These are phyloP conservation scores for Oasisia sp. DNA, from an alignment of 2,888 invertebrate species.

Conservation along the genomic window DNA sequence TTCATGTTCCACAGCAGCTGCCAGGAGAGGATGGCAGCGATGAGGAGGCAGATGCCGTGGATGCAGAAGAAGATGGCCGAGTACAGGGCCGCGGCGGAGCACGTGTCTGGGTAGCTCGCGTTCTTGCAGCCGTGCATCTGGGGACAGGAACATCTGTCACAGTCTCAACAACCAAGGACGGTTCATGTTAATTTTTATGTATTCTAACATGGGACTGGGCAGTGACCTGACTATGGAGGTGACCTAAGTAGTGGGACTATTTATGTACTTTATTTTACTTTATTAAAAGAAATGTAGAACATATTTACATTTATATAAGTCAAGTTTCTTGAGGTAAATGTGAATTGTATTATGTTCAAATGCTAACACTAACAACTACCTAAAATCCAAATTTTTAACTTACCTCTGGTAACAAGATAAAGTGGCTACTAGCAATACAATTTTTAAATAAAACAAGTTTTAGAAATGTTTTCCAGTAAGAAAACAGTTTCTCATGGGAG, in stretches of 20 bases:
- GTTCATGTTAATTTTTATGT: background rate
- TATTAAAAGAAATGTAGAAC: too few relatives aligned
- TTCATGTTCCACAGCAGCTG: constrained; percentile 55
- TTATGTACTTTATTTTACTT: too few relatives aligned
- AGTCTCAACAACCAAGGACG: background rate
- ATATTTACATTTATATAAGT: background rate
- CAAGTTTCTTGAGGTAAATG: background rate
- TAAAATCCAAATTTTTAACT: too few relatives aligned
- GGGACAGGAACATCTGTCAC: constrained; percentile 22
- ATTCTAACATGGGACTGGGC: too few relatives aligned
- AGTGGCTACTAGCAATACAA: too few relatives aligned
- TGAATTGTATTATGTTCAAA: background rate
- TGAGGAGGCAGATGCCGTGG: constrained; percentile 49
- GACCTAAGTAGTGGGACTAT: too few relatives aligned
- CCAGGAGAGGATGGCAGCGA: constrained; percentile 47
- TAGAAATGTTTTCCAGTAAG: too few relatives aligned
- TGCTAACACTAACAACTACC: background rate
- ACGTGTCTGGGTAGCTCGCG: constrained; percentile 50
- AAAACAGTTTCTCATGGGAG: background rate
- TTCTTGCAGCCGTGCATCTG: constrained; percentile 56
- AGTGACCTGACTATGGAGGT: too few relatives aligned
- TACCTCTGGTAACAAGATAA: too few relatives aligned
- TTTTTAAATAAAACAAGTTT: too few relatives aligned
- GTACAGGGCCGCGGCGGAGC: constrained; percentile 53
- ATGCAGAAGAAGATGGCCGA: constrained; percentile 53